phyloP scores from a whole-genome alignment of 2,113 vertebrate genomes.

The Notarius lentiginosus region DNA sequence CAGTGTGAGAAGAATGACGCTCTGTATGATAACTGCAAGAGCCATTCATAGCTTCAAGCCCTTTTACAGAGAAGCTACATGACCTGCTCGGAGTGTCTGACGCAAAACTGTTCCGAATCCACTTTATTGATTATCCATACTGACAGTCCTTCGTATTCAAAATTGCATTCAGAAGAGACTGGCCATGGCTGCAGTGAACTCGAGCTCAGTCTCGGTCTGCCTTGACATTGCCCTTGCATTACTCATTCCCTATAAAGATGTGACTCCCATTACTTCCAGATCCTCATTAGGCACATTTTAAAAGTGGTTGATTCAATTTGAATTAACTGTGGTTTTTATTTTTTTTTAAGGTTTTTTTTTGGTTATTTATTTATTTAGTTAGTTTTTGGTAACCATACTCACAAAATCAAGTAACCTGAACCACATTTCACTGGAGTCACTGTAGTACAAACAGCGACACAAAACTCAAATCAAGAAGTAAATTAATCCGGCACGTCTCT shows the following conservation, averaged over 20 bases:
- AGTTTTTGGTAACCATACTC: neutral
- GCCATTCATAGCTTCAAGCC: slow-evolving; percentile 67
- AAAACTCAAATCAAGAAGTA: slow-evolving; percentile 31
- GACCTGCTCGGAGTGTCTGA: slow-evolving; percentile 60
- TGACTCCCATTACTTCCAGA: slow-evolving; percentile 11
- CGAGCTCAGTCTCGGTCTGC: slow-evolving; percentile 13
- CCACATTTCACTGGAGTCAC: slow-evolving; percentile 18
- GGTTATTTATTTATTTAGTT: neutral
- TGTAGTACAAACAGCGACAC: neutral
- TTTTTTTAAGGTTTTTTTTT: no score
- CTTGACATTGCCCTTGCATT: slow-evolving; percentile 9
- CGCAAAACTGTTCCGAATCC: slow-evolving; percentile 72
- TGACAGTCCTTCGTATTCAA: slow-evolving; percentile 26
- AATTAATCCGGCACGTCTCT: slow-evolving; percentile 27
- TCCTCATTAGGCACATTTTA: slow-evolving; percentile 2
- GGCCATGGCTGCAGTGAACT: slow-evolving; percentile 20
- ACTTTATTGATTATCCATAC: slow-evolving; percentile 62
- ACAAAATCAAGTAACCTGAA: slow-evolving; percentile 23
- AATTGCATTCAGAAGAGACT: slow-evolving; percentile 18
- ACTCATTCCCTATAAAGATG: slow-evolving; percentile 23
- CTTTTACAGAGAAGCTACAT: slow-evolving; percentile 60
- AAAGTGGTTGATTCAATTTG: neutral
- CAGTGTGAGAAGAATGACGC: slow-evolving; percentile 72
- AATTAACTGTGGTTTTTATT: neutral
- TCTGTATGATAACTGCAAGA: slow-evolving; percentile 74